These are phyloP conservation scores for Penelope pileata DNA, from an alignment of 2,113 vertebrate species.

Conservation along the genomic window DNA sequence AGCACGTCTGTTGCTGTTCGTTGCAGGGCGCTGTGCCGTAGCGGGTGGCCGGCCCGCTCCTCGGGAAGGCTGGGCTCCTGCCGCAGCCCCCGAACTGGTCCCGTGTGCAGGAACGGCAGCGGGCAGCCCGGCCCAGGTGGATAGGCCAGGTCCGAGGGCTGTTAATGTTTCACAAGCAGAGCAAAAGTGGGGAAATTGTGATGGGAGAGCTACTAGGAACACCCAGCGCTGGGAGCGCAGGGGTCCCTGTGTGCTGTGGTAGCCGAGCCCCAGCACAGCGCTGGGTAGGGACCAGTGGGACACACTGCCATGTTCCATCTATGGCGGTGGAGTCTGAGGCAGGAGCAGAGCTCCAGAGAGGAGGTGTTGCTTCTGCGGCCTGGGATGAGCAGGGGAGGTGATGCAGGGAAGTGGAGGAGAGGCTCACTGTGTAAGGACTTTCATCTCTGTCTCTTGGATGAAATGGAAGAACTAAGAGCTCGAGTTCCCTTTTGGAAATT, in stretches of 20 bases:
- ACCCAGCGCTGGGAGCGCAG: not conserved
- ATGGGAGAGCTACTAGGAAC: not conserved
- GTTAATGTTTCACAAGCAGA: fast-evolving
- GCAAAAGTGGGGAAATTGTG: not conserved
- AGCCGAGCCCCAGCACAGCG: not conserved
- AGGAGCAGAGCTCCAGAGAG: not conserved
- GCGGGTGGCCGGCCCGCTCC: not conserved
- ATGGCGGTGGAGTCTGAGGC: not conserved
- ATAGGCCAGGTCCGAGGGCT: not conserved
- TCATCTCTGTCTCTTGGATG: not conserved
- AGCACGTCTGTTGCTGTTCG: constrained; percentile 14
- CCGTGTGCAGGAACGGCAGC: not conserved
- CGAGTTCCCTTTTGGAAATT: not conserved
- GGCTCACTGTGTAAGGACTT: not conserved
- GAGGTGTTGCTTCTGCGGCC: not conserved
- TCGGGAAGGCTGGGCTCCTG: not conserved
- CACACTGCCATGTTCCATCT: not conserved
- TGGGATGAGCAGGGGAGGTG: not conserved
- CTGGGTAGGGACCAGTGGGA: not conserved
- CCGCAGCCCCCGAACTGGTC: not conserved
- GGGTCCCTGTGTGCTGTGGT: not conserved
- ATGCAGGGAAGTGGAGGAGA: not conserved
- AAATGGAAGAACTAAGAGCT: not conserved
- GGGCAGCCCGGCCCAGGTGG: fast-evolving
- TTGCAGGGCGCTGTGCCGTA: not conserved